A percentile compares a stretch with the other conserved stretches of the same genome.
Conservation (phyloP, 2,888 invertebrate genomes). For the Tinea pellionella region DNA sequence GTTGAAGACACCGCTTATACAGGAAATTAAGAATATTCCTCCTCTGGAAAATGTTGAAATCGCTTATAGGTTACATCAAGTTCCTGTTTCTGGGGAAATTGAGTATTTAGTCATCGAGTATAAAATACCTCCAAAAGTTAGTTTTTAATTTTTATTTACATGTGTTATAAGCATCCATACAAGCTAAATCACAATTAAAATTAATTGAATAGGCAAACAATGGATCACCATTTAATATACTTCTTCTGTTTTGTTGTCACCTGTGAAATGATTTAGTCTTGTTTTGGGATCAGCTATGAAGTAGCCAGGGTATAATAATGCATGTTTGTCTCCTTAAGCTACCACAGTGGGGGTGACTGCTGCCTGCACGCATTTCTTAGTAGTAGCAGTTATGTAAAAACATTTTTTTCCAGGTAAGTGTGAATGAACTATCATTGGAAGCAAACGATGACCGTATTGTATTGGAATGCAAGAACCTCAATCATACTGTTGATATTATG, state of each 20-base stretch:
- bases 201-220: too few species aligned
- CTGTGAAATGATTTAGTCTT: too few species aligned
- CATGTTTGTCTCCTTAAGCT: too few species aligned
- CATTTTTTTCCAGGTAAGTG: not conserved
- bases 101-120: slow-evolving; percentile 72
- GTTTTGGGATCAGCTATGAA: too few species aligned
- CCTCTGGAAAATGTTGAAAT: slow-evolving; percentile 34
- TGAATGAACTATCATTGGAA: slow-evolving; percentile 71
- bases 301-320: too few species aligned
- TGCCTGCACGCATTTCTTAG: too few species aligned
- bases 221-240: too few species aligned
- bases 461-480: slow-evolving; percentile 71
- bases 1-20: slow-evolving; percentile 62
- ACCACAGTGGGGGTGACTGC: too few species aligned
- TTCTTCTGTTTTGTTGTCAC: too few species aligned
- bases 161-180: too few species aligned
- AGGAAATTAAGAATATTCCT: slow-evolving; percentile 58
- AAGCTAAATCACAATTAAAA: too few species aligned
- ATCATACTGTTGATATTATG: slow-evolving; percentile 76
- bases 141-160: slow-evolving; percentile 23
- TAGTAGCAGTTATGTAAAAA: too few species aligned
- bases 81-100: slow-evolving; percentile 64
- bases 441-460: slow-evolving; percentile 82
- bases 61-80: slow-evolving; percentile 69
- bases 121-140: slow-evolving; percentile 69